Evolutionary conservation across 2,113 vertebrate species (phyloP).

Genomic region (Lepus americanus): DNA sequence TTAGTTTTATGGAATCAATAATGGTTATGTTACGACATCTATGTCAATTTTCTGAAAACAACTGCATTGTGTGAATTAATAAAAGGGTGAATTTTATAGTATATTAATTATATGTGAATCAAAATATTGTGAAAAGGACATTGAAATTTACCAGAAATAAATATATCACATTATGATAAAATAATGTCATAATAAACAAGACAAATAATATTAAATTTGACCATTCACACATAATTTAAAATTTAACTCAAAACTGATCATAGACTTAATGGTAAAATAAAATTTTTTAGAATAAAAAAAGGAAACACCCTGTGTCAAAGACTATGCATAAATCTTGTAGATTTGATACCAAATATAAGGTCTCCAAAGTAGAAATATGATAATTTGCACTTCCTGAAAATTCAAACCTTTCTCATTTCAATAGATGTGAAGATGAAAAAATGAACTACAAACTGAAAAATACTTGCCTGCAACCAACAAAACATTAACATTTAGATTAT

Average conservation of each 20-base stretch:
- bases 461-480: neutral
- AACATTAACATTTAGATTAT: neutral
- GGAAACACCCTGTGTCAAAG: neutral
- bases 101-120: neutral
- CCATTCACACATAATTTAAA: neutral
- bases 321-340: neutral
- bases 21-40: neutral
- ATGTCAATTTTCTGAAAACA: neutral
- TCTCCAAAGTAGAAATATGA: neutral
- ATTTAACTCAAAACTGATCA: neutral
- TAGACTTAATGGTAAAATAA: neutral
- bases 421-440: neutral
- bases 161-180: neutral
- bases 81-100: neutral
- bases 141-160: neutral
- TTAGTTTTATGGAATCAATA: neutral
- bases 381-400: neutral
- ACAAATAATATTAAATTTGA: conserved; percentile 19
- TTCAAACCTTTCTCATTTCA: neutral
- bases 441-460: neutral
- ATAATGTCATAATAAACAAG: neutral
- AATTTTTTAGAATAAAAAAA: neutral
- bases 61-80: neutral
- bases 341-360: neutral
- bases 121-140: neutral